Percentiles rank a stretch among this genome's conserved stretches.
These are phyloP conservation scores for Spilosoma lubricipeda DNA, from an alignment of 2,888 invertebrate genomes.

Conservation along the genomic window DNA sequence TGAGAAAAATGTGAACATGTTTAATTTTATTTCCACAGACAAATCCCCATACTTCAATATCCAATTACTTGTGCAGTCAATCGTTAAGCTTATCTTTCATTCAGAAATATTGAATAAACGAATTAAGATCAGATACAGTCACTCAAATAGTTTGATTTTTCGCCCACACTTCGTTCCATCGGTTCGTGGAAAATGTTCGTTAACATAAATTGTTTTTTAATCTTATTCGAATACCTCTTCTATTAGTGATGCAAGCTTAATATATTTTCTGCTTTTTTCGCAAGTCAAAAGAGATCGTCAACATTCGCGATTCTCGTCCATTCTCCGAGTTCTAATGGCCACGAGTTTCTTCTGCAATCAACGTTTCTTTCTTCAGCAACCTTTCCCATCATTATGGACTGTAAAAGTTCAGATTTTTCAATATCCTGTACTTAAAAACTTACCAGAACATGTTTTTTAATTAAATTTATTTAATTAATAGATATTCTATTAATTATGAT, in stretches of 20 bases:
- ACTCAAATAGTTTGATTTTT: conserved; percentile 43
- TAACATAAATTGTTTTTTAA: too few relatives aligned
- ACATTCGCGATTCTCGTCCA: background rate
- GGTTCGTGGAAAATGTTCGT: conserved; percentile 7
- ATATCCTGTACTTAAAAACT: background rate
- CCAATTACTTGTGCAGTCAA: conserved; percentile 21
- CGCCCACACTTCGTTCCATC: conserved; percentile 17
- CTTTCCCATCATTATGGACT: too few relatives aligned
- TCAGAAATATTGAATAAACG: conserved; percentile 28
- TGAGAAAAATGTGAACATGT: too few relatives aligned
- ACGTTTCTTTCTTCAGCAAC: too few relatives aligned
- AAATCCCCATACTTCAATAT: conserved; percentile 10
- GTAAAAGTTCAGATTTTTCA: background rate
- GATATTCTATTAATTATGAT: too few relatives aligned
- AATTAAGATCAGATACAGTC: conserved; percentile 38
- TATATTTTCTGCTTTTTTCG: too few relatives aligned
- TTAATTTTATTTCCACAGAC: background rate
- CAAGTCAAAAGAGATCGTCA: too few relatives aligned
- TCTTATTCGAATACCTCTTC: too few relatives aligned
- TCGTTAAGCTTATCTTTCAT: conserved; percentile 27
- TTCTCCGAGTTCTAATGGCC: too few relatives aligned
- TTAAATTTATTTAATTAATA: too few relatives aligned
- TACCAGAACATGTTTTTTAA: background rate
- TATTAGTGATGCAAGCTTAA: too few relatives aligned
- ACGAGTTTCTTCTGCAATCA: too few relatives aligned